Evolutionary conservation across 2,797 vertebrate species (phyloP), one percentile per base, ranked within the genome.

Genomic region (Vireo griseus): DNA sequence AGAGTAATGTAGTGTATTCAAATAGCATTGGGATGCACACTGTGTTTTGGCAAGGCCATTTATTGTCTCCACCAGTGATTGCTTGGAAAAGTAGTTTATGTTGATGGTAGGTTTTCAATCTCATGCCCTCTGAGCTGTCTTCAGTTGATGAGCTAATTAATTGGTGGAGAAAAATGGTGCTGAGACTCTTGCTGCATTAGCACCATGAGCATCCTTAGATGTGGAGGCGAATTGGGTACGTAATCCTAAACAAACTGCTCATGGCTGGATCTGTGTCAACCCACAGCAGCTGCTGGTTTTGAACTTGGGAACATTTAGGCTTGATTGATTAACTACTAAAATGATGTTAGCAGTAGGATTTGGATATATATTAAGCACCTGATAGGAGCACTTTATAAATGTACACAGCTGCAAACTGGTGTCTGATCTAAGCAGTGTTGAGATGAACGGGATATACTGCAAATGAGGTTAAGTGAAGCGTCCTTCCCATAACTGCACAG

Each of bases 251-350:
- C 29, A 66, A 75, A 20, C 28, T 0, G 3, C 42, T 86, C 4
- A 0, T 59, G 2, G 5, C 83, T 95, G 80, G 51, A 69, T 83
- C 79, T 52, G 22, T 72, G 80, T 93, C 83, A 93, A 4, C 18
- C 44, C 59, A 11, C 33, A 82, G 72, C 91, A 92, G 91, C 94
- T 94, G 92, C 75, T 73, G 55, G 44, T 40, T 81, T 88, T 81
- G 74, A 88, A 40, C 88, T 73, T 6, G 5, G 73, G 71, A 76
- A 65, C 28, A 55, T 80, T 69, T 72, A 82, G 51, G 57, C 31
- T 71, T 94, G 87, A 91, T 88, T 89, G 89, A 95, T 96, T 85
- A 94, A n/a, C 51, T 94, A 55, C 57, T 94, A 92, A 71, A 85
- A 65, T 74, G 57, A 51, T 45, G 66, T 75, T 82, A 97, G 69